Evolutionary conservation across 2,888 invertebrate species (phyloP).

Genomic region (Myathropa florea): DNA sequence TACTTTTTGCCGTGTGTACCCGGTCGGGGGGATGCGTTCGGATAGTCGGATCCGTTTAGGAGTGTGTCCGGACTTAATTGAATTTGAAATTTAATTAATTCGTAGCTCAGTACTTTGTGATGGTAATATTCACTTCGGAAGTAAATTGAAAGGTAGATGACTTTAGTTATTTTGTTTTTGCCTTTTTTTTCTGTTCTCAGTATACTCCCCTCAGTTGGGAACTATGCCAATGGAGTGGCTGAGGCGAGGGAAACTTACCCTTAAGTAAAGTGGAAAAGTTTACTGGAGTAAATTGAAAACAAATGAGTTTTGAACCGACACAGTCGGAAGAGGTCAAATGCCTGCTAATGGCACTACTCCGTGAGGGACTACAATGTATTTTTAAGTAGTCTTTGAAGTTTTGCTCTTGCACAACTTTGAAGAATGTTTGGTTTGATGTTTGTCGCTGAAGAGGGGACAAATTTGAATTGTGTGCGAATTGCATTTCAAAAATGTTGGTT

Average conservation of each 20-base stretch:
- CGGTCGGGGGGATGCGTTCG: neutral
- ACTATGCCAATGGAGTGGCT: neutral
- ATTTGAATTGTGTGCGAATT: no score
- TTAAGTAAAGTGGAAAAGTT: slow-evolving; percentile 10
- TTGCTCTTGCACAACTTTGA: no score
- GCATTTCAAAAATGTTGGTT: no score
- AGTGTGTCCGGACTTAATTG: slow-evolving; percentile 54
- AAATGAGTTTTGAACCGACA: slow-evolving; percentile 27
- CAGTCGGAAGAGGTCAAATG: neutral
- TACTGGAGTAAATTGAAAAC: slow-evolving; percentile 28
- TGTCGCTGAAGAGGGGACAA: no score
- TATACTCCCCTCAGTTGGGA: slow-evolving; percentile 37
- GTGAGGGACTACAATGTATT: neutral
- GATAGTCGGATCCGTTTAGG: neutral
- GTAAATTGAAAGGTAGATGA: slow-evolving; percentile 53
- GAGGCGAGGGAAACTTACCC: neutral
- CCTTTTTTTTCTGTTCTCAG: slow-evolving; percentile 6
- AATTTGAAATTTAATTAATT: slow-evolving; percentile 69
- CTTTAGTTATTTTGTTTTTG: slow-evolving; percentile 46
- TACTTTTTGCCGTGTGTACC: slow-evolving; percentile 1
- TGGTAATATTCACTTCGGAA: slow-evolving; percentile 47
- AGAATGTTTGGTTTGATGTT: no score
- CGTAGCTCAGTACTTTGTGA: slow-evolving; percentile 59
- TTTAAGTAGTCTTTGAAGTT: no score
- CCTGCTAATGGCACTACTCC: neutral